Evolutionary conservation across 35 echinoderm and acorn worm genomes (phyloP).

Genomic region (Ophioderma brevispina): DNA sequence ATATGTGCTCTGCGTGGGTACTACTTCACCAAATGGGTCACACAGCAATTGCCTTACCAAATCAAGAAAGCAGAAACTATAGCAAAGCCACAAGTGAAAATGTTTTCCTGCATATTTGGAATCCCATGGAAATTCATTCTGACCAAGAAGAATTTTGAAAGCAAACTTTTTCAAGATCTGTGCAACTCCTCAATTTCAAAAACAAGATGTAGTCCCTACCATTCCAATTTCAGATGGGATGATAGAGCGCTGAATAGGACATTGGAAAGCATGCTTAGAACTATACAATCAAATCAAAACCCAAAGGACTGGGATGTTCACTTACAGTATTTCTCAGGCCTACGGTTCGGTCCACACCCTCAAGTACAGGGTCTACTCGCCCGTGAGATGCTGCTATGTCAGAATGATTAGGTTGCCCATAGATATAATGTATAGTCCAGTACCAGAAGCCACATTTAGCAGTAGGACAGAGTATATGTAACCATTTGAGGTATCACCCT

Average conservation of each 20-base stretch:
- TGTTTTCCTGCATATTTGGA: constrained; percentile 31
- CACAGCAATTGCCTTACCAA: constrained; percentile 32
- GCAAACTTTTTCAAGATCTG: constrained; percentile 51
- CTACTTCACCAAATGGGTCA: constrained; percentile 69
- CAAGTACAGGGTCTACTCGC: constrained; percentile 58
- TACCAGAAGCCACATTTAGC: neutral
- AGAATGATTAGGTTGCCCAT: constrained; percentile 23
- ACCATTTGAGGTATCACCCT: neutral
- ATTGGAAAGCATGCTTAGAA: constrained; percentile 24
- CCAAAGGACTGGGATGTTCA: constrained; percentile 59
- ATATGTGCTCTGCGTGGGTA: constrained; percentile 32
- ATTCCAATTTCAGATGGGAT: constrained; percentile 60
- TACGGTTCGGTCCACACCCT: constrained; percentile 43
- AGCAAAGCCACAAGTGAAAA: constrained; percentile 5
- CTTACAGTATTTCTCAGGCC: constrained; percentile 28
- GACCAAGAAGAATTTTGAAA: constrained; percentile 79
- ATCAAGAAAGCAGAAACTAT: constrained; percentile 31
- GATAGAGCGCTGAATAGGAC: constrained; percentile 48
- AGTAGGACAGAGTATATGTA: neutral
- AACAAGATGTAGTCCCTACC: constrained; percentile 42
- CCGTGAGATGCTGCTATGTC: constrained; percentile 45
- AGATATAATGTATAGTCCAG: constrained; percentile 3
- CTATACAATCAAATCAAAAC: constrained; percentile 26
- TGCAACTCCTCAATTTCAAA: constrained; percentile 47
- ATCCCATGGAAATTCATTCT: constrained; percentile 44